A percentile compares a stretch with the other conserved stretches of the same genome.
These are phyloP conservation scores for Apaloderma vittatum DNA, from an alignment of 2,113 vertebrate species.

Conservation along the genomic window DNA sequence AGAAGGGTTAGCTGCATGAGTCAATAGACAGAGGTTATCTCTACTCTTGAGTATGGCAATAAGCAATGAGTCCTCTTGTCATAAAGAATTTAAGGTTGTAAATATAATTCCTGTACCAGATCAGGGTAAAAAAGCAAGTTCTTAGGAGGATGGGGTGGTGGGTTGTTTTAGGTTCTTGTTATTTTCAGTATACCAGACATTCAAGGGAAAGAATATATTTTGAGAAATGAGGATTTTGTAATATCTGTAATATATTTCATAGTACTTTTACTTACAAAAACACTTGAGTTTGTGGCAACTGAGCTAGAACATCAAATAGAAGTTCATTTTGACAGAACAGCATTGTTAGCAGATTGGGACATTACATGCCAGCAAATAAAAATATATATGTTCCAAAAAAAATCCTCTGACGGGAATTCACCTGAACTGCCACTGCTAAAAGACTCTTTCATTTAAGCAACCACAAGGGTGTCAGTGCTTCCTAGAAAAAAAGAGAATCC, in stretches of 20 bases:
- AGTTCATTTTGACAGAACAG: neutral
- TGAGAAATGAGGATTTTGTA: neutral
- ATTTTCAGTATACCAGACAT: neutral
- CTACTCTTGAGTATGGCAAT: neutral
- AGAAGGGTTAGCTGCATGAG: neutral
- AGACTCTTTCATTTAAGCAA: neutral
- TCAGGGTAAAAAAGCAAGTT: neutral
- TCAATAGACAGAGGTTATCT: neutral
- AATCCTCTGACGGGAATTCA: neutral
- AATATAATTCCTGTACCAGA: neutral
- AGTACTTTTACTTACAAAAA: neutral
- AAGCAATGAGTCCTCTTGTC: neutral
- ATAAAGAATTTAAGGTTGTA: neutral
- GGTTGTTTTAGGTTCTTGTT: rapidly evolving
- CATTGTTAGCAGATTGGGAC: neutral
- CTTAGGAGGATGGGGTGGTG: neutral
- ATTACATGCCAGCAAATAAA: neutral
- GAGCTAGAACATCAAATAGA: neutral
- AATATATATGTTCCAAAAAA: neutral
- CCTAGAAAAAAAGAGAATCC: neutral
- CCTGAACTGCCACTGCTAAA: neutral
- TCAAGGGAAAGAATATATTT: neutral
- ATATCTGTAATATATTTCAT: neutral
- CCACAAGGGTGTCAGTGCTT: rapidly evolving
- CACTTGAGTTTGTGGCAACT: neutral